Evolutionary conservation across 2,888 invertebrate species (phyloP), one percentile per base, ranked within the genome.

Genomic region (Gerris lacustris): DNA sequence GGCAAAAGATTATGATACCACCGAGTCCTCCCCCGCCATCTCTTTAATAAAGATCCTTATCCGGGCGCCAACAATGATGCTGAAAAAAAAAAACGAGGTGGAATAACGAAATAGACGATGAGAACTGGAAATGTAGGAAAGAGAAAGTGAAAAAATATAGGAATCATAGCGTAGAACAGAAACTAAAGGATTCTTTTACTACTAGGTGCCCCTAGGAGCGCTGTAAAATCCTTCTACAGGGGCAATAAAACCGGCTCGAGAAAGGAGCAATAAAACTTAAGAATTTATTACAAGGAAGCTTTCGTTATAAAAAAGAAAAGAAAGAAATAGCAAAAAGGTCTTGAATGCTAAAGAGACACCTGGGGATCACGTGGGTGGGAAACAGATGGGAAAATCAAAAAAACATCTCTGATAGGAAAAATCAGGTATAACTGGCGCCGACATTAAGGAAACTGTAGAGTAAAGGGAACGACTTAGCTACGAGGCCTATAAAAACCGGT

Each of bases 341-440:
- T 31, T 55, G 55, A 55, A 55, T 55, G 55, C 55, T 55, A 55
- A 55, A 55, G 15, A 55, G 55, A 55, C 55, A 55, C 55, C 55
- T 55, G 55, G 55, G 55, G 31, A 31, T 31, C 31, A 31, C 31
- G 31, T 31, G 31, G 31, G 31, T 31, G 31, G 31, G 31, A 31
- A 31, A 31, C 31, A 31, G 31, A 31, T 31, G 31, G 31, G 31
- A 31, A 31, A 31, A 31, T 31, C 31, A 31, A 31, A 31, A 31
- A 31, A 31, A 31, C 31, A 31, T 31, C 31, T 31, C 31, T 31
- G 31, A 31, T 31, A 31, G 31, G 31, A 31, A 31, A 31, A 31
- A 31, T 31, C 31, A 31, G 31, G 31, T 31, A 31, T 31, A 31
- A 31, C 31, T 31, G 31, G 31, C 31, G 31, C 31, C 31, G 31